Base-by-base conservation (phyloP, 1,140 invertebrate species). In the Arion vulgaris region DNA sequence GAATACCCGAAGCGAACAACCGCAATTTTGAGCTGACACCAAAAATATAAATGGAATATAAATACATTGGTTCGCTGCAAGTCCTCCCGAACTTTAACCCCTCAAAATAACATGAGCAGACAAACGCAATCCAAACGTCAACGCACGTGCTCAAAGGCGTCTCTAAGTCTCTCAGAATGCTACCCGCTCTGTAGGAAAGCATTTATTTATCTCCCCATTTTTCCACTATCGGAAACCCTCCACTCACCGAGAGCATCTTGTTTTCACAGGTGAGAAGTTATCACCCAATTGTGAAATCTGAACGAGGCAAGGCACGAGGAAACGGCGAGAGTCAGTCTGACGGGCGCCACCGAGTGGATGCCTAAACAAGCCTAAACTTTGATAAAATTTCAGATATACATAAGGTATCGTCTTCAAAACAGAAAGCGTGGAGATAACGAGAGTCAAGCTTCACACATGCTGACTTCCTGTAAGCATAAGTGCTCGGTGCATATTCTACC, bases 251-350 rank as follows among this genome's bases (percentile, higher is more conserved):
- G 69, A 34, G 69, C 5, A 41, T 72, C 75, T 77, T 77, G 75
- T 77, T 77, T 77, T 77, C 75, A 36, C 75, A 77, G 75, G 75
- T 77, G 75, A 77, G 51, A 62, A 77, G 32, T 77, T 77, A 77
- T 77, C 75, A 77, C n/a, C 57, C 75, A 62, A 66, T 77, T 77
- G 75, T 77, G 75, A 77, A 77, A 62, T 41, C 32, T 53, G 75
- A 77, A 62, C 45, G 36, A 62, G 51, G 34, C 75, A 32, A 62
- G 15, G 17, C 9, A 32, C 38, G 73, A 51, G 49, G 73, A 62
- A 66, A 28, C 32, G 34, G 75, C 75, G 75, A 77, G 75, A 77
- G 75, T 28, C 75, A 32, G 75, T 45, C 75, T 57, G 75, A 36
- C 75, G 51, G 75, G 75, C 75, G 75, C 75, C 75, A 34, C 4